Percentiles rank a stretch among this genome's conserved stretches.
These are phyloP conservation scores for Catamblyrhynchus diadema DNA, from an alignment of 2,797 vertebrate genomes.

Conservation along the genomic window DNA sequence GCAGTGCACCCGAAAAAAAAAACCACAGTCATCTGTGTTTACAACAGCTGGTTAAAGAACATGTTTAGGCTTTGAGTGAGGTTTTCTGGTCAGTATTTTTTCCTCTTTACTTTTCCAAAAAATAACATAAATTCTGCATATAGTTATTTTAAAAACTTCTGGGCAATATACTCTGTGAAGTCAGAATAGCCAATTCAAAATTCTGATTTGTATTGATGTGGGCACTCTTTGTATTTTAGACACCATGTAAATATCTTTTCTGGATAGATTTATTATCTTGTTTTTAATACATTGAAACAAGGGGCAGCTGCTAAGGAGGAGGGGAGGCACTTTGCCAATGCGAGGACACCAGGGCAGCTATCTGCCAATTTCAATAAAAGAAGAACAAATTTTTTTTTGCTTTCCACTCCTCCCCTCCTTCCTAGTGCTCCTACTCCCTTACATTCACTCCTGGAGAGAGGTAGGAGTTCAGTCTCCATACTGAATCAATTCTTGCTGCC, in stretches of 20 bases:
- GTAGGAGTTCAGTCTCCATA: not conserved
- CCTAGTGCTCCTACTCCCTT: not conserved
- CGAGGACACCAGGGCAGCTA: not conserved
- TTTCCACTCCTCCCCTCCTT: not conserved
- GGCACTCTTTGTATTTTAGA: not conserved
- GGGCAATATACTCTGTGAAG: not conserved
- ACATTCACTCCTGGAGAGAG: not conserved
- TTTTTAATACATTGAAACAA: constrained; percentile 9
- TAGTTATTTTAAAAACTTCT: not conserved
- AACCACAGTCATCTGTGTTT: not conserved
- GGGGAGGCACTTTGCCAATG: not conserved
- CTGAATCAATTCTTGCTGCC: not conserved
- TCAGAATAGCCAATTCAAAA: not conserved
- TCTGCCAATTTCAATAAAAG: not conserved
- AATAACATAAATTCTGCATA: not conserved
- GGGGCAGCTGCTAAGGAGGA: constrained; percentile 33
- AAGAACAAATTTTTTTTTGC: not conserved
- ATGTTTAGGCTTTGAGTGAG: not conserved
- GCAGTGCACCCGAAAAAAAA: not conserved
- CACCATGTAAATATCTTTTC: not conserved
- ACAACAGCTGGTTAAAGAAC: not conserved
- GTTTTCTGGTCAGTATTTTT: not conserved
- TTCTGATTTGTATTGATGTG: not conserved
- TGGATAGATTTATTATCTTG: not conserved
- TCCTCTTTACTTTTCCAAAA: not conserved